phyloP scores from a whole-genome alignment of 2,113 vertebrate species.

The Numenius arquata region DNA sequence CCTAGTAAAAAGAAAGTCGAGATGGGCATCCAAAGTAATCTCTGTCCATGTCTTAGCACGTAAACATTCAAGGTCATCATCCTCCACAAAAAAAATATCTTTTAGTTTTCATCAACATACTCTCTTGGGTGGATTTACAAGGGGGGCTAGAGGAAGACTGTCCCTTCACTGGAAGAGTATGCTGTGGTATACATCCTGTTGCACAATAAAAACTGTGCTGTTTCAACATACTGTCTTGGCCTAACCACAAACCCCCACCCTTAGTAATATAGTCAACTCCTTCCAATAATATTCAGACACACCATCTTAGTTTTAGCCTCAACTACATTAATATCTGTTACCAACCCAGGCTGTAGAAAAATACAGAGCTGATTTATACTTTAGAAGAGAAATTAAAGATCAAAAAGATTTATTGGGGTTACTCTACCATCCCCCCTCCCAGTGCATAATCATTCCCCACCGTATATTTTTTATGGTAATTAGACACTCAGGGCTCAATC shows the following conservation, averaged over 20 bases:
- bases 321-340: slow-evolving; percentile 55
- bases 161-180: not conserved
- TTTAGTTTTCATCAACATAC: not conserved
- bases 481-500: slow-evolving; percentile 42
- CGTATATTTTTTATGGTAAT: slow-evolving; percentile 63
- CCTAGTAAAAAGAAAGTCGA: not conserved
- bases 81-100: not conserved
- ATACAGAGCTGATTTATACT: slow-evolving; percentile 64
- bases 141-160: not conserved
- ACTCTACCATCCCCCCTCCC: slow-evolving; percentile 32
- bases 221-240: not conserved
- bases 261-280: not conserved
- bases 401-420: slow-evolving; percentile 68
- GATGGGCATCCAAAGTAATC: not conserved
- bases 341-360: slow-evolving; percentile 36
- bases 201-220: not conserved
- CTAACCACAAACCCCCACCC: not conserved
- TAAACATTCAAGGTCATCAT: not conserved
- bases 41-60: not conserved
- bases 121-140: not conserved
- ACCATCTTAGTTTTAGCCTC: slow-evolving; percentile 31
- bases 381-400: slow-evolving; percentile 63
- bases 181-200: not conserved
- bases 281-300: slow-evolving; percentile 37
- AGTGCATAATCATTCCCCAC: slow-evolving; percentile 55